Evolutionary conservation across 2,888 invertebrate genomes (phyloP), one percentile per base, ranked within the genome.

Genomic region (Diplolepis rosae): DNA sequence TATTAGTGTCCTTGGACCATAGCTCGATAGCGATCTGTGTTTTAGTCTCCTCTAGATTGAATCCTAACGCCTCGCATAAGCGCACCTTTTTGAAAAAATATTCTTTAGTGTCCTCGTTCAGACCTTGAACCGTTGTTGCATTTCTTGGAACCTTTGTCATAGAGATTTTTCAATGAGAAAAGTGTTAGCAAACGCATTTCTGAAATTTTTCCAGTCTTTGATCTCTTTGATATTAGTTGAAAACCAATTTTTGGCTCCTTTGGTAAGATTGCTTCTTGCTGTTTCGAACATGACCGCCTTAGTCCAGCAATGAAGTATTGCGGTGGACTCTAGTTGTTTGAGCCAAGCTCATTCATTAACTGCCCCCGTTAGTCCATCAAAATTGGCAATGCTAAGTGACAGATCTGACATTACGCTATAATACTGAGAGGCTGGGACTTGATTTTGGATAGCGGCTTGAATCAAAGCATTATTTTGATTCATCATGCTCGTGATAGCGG

Each of bases 71-170:
- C 15, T 68, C 66, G 50, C 75, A 78, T n/a, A 73, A 9, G 1
- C 73, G 56, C 1, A 76, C 42, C 30, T 78, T 76, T 22, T 74
- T 71, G n/a, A 73, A 71, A 39, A 70, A 69, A 35, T 77, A 75
- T 48, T 71, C 68, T 3, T 65, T 9, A 13, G 68, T 66, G 22
- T 70, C 50, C 65, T 77, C 74, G n/a, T 32, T 24, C 0, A 4
- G 27, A 3, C 24, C 30, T 28, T 77, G 76, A 2, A 22, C 27
- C 35, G 1, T 3, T 35, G 35, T 35, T 35, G 11, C 35, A 35
- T 1, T 13, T 35, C 11, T 3, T 35, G 11, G 35, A 11, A 35
- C 13, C 35, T 35, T 35, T 35, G 11, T 11, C 2, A 11, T 13
- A 35, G 13, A 2, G 1, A 11, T 13, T 35, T 35, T 13, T 35